Base-by-base conservation (phyloP, 2,113 vertebrate species). In the Crotalus horridus region DNA sequence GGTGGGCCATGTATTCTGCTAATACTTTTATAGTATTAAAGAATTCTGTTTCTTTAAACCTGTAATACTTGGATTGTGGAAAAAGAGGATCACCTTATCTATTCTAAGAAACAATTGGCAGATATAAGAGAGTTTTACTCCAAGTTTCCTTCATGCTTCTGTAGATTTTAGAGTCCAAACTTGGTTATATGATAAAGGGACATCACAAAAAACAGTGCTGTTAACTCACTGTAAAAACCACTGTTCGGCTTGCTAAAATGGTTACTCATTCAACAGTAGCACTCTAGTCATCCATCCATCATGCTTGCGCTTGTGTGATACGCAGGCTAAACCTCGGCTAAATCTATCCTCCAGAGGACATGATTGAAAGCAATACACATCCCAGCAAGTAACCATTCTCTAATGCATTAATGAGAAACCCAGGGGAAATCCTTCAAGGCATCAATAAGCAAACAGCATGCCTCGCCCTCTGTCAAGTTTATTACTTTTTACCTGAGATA, bases 211-310 rank as follows among this genome's bases (percentile, higher is more conserved):
- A 81, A 13, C 11, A 1, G 4, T 39, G 54, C 94, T 87, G 94
- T 69, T 92, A 61, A n/a, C 46, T 21, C 9, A 26, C 3, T n/a
- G 81, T 58, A 89, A n/a, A 81, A 39, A 15, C 39, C 93, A 69
- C 92, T 94, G 96, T 96, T 94, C 48, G 94, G 95, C 94, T 93
- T 95, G 94, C 94, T 95, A 95, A 95, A 95, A 90, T 5, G 86
- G 39, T 89, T 93, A 93, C 95, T 59, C 17, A 91, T 93, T 95
- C 92, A 94, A 95, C 94, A 95, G 91, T 53, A 33, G 58, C 85
- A 88, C 91, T 91, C 90, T 69, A 93, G 93, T 94, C 46, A 87
- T 93, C 96, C 95, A 89, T 43, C 92, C 69, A 91, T 92, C 91
- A 96, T 95, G 94, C 95, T 91, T 89, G 94, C 69, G 92, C 93